Conservation (phyloP, 2,113 vertebrate genomes). For the Cottus gobio region DNA sequence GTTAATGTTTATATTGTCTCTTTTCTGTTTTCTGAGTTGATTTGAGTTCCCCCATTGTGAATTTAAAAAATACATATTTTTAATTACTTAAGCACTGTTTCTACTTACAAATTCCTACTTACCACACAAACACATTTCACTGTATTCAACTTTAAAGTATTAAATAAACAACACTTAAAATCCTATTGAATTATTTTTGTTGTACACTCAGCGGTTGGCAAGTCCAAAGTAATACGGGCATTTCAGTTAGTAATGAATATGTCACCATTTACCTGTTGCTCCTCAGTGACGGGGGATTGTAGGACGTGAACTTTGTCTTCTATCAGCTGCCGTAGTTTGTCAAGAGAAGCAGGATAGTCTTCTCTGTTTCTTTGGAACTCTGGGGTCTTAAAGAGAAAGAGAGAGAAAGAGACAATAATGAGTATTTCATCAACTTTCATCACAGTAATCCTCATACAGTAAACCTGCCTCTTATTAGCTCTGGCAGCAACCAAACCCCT, state of each 20-base stretch:
- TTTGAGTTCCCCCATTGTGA: neutral
- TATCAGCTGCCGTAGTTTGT: slow-evolving; percentile 61
- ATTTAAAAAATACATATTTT: neutral
- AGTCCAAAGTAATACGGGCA: neutral
- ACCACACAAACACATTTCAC: too few species aligned
- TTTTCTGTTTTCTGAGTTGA: neutral
- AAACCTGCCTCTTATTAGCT: neutral
- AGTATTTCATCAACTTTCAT: slow-evolving; percentile 19
- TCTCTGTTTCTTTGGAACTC: slow-evolving; percentile 38
- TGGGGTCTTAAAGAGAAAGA: slow-evolving; percentile 37
- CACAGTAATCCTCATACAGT: slow-evolving; percentile 6
- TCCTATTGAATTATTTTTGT: too few species aligned
- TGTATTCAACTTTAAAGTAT: neutral
- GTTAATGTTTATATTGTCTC: neutral
- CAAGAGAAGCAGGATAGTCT: slow-evolving; percentile 42
- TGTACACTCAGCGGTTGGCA: neutral
- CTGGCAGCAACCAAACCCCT: slow-evolving; percentile 4
- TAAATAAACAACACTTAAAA: neutral
- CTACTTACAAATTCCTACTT: too few species aligned
- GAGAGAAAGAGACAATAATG: slow-evolving; percentile 3
- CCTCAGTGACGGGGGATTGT: slow-evolving; percentile 25
- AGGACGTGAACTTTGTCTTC: slow-evolving; percentile 62
- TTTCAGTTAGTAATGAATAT: neutral
- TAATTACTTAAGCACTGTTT: neutral
- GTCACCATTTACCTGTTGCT: slow-evolving; percentile 55